Evolutionary conservation across 2,797 vertebrate genomes (phyloP).

Genomic region (Craterocephalus amniculus): DNA sequence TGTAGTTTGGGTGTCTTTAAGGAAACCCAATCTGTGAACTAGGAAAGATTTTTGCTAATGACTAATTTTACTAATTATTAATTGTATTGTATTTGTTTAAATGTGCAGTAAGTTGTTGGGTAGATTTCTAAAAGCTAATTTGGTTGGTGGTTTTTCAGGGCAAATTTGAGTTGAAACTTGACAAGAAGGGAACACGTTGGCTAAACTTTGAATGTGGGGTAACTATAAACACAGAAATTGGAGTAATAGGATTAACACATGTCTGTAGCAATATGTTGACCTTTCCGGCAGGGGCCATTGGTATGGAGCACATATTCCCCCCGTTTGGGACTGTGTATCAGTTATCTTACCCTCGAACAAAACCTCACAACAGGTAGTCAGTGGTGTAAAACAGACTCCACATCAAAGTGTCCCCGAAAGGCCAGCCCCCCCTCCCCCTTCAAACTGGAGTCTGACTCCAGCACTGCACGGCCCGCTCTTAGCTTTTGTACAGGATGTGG

Average conservation of each 20-base stretch:
- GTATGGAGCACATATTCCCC: conserved; percentile 13
- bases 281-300: conserved; percentile 35
- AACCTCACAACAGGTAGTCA: conserved; percentile 63
- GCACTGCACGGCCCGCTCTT: conserved; percentile 18
- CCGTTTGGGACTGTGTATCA: conserved; percentile 36
- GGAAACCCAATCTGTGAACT: not conserved
- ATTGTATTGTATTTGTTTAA: conserved; percentile 3
- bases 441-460: conserved; percentile 32
- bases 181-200: conserved; percentile 1
- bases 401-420: conserved; percentile 54
- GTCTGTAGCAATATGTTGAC: conserved; percentile 43
- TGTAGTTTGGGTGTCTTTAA: not conserved
- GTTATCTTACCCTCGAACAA: conserved; percentile 49
- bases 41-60: not conserved
- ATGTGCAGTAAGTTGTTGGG: not conserved
- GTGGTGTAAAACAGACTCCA: conserved; percentile 57
- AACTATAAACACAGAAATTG: conserved; percentile 48
- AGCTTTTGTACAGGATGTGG: not conserved
- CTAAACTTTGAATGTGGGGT: conserved; percentile 20
- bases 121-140: conserved; percentile 4
- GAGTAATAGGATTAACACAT: conserved; percentile 62
- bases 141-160: conserved; percentile 1
- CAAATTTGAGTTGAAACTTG: not conserved
- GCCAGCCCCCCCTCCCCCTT: conserved; percentile 21
- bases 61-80: no score